These are phyloP conservation scores for Hemicrepidius hirtus DNA, from an alignment of 2,888 invertebrate genomes.

Conservation along the genomic window DNA sequence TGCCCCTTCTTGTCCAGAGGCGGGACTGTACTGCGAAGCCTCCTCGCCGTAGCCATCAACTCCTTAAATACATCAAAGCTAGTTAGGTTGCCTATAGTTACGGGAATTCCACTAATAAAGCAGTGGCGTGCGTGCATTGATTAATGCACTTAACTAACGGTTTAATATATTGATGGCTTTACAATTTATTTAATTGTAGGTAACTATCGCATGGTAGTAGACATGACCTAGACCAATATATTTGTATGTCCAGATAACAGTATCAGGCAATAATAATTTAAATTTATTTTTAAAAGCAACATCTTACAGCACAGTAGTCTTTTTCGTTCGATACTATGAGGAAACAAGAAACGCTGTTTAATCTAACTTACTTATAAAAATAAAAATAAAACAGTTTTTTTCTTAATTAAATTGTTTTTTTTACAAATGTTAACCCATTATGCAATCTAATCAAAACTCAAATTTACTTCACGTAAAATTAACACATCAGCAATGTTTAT, in stretches of 20 bases:
- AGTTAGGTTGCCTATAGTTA: slow-evolving; percentile 53
- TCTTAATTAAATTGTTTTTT: too few relatives aligned
- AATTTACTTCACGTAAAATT: not conserved
- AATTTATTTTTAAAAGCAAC: slow-evolving; percentile 13
- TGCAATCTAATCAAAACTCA: too few relatives aligned
- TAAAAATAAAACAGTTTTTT: too few relatives aligned
- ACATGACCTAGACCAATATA: slow-evolving; percentile 39
- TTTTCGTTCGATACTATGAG: not conserved
- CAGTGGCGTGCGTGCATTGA: not conserved
- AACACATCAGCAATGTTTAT: not conserved
- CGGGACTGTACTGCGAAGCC: slow-evolving; percentile 67
- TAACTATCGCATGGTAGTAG: not conserved
- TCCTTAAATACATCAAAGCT: slow-evolving; percentile 49
- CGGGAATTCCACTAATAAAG: not conserved
- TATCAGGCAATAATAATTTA: slow-evolving; percentile 26
- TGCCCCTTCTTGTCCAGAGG: slow-evolving; percentile 68
- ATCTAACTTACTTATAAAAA: too few relatives aligned
- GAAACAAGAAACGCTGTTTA: too few relatives aligned
- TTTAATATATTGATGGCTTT: not conserved
- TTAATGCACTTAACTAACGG: too few relatives aligned
- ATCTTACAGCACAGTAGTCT: not conserved
- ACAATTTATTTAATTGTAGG: not conserved
- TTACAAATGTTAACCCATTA: too few relatives aligned
- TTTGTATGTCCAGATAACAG: slow-evolving; percentile 37
- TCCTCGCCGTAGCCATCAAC: slow-evolving; percentile 60